Percentiles rank a stretch among this genome's conserved stretches.
These are phyloP conservation scores for Pseudorectes ferrugineus DNA, from an alignment of 2,113 vertebrate species.

Conservation along the genomic window DNA sequence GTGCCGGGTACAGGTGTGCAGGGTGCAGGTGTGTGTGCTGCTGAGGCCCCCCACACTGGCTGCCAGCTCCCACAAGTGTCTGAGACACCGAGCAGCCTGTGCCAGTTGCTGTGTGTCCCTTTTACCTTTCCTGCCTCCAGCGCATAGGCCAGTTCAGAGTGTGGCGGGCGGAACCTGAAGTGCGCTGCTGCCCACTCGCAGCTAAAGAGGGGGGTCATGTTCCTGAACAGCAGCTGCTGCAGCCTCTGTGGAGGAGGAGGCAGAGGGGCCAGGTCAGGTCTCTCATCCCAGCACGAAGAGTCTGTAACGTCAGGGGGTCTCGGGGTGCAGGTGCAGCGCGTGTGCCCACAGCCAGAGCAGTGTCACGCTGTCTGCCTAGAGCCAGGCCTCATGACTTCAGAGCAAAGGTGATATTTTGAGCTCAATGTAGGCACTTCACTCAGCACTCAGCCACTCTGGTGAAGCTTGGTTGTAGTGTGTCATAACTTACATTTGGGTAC, in stretches of 20 bases:
- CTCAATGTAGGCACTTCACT: not conserved
- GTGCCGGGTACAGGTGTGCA: too few species aligned
- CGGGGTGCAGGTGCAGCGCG: rapidly evolving
- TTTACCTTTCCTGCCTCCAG: slow-evolving; percentile 78
- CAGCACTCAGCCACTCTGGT: not conserved
- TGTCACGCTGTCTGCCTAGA: rapidly evolving
- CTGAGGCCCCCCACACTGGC: not conserved
- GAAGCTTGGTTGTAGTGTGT: too few species aligned
- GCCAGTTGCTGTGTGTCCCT: rapidly evolving
- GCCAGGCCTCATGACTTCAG: not conserved
- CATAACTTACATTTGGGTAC: too few species aligned
- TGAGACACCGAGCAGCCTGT: rapidly evolving
- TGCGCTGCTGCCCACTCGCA: slow-evolving; percentile 73
- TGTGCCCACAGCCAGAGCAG: not conserved
- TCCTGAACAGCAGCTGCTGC: slow-evolving; percentile 77
- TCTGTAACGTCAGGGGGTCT: rapidly evolving
- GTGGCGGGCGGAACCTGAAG: slow-evolving; percentile 76
- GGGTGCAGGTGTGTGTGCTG: not conserved
- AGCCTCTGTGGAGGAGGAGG: slow-evolving; percentile 65
- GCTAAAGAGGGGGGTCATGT: slow-evolving; percentile 64
- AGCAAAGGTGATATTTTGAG: not conserved
- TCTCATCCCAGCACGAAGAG: rapidly evolving
- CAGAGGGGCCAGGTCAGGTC: rapidly evolving
- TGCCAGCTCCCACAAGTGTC: rapidly evolving
- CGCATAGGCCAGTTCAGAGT: slow-evolving; percentile 73